Base-by-base conservation (phyloP, 2,888 invertebrate genomes). In the Ichneumoninae sp. region DNA sequence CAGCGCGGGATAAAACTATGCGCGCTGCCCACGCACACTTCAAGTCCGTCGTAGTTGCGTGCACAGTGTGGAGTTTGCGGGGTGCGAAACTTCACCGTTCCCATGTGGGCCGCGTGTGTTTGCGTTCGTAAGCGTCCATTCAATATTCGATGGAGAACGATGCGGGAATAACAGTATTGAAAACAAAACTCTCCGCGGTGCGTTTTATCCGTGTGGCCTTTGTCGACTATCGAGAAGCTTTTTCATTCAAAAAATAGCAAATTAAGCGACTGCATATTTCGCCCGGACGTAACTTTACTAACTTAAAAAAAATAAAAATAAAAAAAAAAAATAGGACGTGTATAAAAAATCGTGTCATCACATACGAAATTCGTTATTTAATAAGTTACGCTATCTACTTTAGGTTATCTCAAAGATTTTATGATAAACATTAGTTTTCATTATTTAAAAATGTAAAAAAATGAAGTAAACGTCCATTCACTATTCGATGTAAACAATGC, bases 61-160 rank as follows among this genome's bases (percentile, higher is more conserved):
- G 52, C 19, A 54, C 19, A 7, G 36, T 19, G n/a, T 7, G 19
- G 19, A 54, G 52, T n/a, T n/a, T 8, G 19, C 52, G 19, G n/a
- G 1, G 19, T 52, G 19, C 52, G 52, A n/a, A 19, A 4, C 22
- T 54, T 7, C 19, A 7, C 19, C 22, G 8, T 19, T 4, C 19
- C 4, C 52, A 54, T 10, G 22, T 8, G 8, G 54, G 2, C 22
- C 22, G 22, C 54, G 54, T 13, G n/a, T 22, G 8, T 40, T 26
- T 26, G 22, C 26, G 26, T 26, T 10, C 5, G 57, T 19, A 54
- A 19, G 44, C 44, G 40, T 8, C 57, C 22, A 26, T 44, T 44
- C 60, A 30, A 30, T 60, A 60, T 72, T 16, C 60, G 44, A 72
- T 26, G n/a, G 60, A 72, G 44, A 57, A 72, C 26, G n/a, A 7